These are phyloP conservation scores for Epinephelus fuscoguttatus DNA, from an alignment of 2,113 vertebrate species.

Conservation along the genomic window DNA sequence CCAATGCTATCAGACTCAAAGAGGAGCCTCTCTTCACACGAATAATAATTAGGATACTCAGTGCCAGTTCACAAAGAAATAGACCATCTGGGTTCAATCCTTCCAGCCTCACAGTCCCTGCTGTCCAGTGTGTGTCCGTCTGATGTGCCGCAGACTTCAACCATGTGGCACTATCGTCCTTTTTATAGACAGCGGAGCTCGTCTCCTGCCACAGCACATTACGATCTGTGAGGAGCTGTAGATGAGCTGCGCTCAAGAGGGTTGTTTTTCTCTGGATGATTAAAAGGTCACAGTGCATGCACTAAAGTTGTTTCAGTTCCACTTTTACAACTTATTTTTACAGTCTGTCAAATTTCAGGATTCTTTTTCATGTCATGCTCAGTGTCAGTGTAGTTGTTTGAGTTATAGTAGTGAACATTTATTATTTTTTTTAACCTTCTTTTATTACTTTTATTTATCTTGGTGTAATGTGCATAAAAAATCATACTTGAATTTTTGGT, in stretches of 20 bases:
- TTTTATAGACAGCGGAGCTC: constrained; percentile 54
- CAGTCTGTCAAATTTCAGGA: not conserved
- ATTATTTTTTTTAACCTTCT: too few species aligned
- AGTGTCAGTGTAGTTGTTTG: not conserved
- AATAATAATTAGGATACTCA: constrained; percentile 77
- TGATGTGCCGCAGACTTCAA: constrained; percentile 57
- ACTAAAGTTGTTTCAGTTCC: constrained; percentile 3
- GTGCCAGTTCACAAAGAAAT: constrained; percentile 67
- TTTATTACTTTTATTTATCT: too few species aligned
- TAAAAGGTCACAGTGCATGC: not conserved
- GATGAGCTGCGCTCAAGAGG: constrained; percentile 9
- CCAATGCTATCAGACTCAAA: constrained; percentile 60
- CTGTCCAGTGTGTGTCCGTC: constrained; percentile 52
- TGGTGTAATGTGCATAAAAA: too few species aligned
- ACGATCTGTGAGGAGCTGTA: not conserved
- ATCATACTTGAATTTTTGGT: too few species aligned
- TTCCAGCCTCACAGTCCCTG: constrained; percentile 56
- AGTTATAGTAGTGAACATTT: not conserved
- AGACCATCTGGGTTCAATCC: constrained; percentile 71
- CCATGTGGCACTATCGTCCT: constrained; percentile 29
- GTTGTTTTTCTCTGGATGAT: constrained; percentile 25
- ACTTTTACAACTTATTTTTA: not conserved
- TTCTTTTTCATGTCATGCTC: not conserved
- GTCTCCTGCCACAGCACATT: not conserved
- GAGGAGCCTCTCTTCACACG: constrained; percentile 62